A percentile compares a stretch with the other conserved stretches of the same genome.
Conservation (phyloP, 2,888 invertebrate species). For the Oscheius sp. region DNA sequence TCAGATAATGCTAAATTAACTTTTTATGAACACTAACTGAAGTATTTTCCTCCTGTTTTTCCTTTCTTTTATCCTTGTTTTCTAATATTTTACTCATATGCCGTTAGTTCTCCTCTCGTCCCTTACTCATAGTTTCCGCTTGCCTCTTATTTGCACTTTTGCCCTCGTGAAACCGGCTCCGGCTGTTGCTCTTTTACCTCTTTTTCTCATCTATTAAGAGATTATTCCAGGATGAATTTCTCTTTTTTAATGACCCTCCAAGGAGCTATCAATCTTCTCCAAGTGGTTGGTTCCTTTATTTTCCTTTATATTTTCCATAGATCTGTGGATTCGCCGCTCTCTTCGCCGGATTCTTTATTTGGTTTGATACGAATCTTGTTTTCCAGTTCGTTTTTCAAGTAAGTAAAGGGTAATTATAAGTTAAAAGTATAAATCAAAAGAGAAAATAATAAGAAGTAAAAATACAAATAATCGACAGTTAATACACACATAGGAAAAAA, state of each 20-base stretch:
- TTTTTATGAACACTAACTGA: too few relatives aligned
- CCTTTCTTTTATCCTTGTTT: neutral
- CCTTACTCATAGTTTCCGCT: neutral
- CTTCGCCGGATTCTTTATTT: constrained; percentile 56
- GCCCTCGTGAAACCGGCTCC: constrained; percentile 21
- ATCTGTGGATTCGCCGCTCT: constrained; percentile 50
- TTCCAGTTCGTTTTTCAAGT: constrained; percentile 54
- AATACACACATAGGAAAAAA: too few relatives aligned
- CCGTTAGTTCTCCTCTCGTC: neutral
- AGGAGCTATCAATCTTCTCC: constrained; percentile 51
- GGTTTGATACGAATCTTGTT: constrained; percentile 50
- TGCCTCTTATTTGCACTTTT: constrained; percentile 11
- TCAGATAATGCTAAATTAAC: neutral
- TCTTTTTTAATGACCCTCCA: constrained; percentile 52
- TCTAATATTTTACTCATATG: neutral
- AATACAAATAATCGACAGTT: too few relatives aligned
- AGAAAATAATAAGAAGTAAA: too few relatives aligned
- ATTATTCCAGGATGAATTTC: constrained; percentile 47
- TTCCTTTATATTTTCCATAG: constrained; percentile 20
- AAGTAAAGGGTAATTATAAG: constrained; percentile 11
- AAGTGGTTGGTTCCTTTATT: constrained; percentile 37
- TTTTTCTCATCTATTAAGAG: neutral
- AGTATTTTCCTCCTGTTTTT: neutral
- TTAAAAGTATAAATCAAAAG: too few relatives aligned
- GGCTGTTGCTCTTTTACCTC: neutral